These are phyloP conservation scores for Caenorhabditis angaria DNA, from an alignment of 2,888 invertebrate species.

Conservation along the genomic window DNA sequence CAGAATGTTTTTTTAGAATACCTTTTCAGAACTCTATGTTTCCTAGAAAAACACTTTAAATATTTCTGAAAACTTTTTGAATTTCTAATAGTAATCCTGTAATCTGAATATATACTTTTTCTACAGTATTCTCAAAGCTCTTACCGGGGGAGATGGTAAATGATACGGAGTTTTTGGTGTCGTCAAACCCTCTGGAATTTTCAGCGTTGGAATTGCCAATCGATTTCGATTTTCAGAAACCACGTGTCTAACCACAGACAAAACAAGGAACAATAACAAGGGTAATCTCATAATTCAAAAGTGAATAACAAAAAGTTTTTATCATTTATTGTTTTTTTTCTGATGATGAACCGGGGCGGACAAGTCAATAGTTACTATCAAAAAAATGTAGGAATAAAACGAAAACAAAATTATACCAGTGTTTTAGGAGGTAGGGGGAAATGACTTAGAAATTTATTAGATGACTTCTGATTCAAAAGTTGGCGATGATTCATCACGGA, in stretches of 20 bases:
- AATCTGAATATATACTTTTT: neutral
- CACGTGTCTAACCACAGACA: slow-evolving; percentile 5
- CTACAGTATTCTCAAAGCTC: slow-evolving; percentile 16
- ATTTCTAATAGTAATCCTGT: too few relatives aligned
- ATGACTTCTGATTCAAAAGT: slow-evolving; percentile 40
- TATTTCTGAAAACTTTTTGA: too few relatives aligned
- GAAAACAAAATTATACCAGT: slow-evolving; percentile 12
- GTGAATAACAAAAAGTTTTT: neutral
- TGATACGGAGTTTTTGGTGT: slow-evolving; percentile 28
- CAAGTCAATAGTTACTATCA: slow-evolving; percentile 5
- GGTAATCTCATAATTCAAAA: neutral
- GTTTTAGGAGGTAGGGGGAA: slow-evolving; percentile 4
- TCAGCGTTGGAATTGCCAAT: slow-evolving; percentile 3
- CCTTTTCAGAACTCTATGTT: too few relatives aligned
- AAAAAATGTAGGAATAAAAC: slow-evolving; percentile 17
- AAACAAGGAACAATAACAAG: slow-evolving; percentile 12
- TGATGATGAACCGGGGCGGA: slow-evolving; percentile 7
- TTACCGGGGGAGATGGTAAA: slow-evolving; percentile 32
- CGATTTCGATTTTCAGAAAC: too few relatives aligned
- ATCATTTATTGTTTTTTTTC: neutral
- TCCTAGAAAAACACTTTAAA: too few relatives aligned
- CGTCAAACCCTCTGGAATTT: neutral
- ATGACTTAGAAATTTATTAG: slow-evolving; percentile 14
- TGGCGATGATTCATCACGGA: slow-evolving; percentile 44
- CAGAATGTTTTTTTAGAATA: too few relatives aligned